Evolutionary conservation across 1,140 invertebrate genomes (phyloP), one percentile per base, ranked within the genome.

Genomic region (Meloidogyne chitwoodi): DNA sequence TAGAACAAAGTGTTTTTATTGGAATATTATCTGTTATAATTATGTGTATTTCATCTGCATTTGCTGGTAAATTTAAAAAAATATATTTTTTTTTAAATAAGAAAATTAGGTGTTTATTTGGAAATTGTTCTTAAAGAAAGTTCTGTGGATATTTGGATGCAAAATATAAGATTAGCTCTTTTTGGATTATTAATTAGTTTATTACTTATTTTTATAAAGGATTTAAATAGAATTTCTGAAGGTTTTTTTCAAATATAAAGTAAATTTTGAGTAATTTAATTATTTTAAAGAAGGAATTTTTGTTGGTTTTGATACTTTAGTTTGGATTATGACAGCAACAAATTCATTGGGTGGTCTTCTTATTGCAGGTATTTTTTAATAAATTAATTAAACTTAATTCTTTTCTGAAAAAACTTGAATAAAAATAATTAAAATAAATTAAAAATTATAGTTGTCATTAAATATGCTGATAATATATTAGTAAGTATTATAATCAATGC

Each of bases 391-490:
- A n/a, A n/a, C n/a, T 38, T 38, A 38, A 10, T 38, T 38, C 34
- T 38, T 38, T 8, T 31, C 6, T 31, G 29, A 31, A 31, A 31
- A 38, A 38, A 8, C 4, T 38, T 8, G 10, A 38, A 10, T 38
- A 6, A 8, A 8, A 3, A 6, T 38, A 38, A 38, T 38, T 38
- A 31, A 31, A n/a, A n/a, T n/a, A n/a, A n/a, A n/a, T n/a, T n/a
- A n/a, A n/a, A n/a, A n/a, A n/a, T n/a, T 38, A 38, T 38, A 38
- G 91, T 96, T 80, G 95, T 97, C 8, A 94, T 97, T 11, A 97
- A 96, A 89, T 95, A 96, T 88, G 94, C 95, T 1, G 95, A 96
- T 87, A 96, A 96, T 88, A 96, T 97, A 84, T 89, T 96, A 5
- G 71, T 73, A 56, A 29, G 56, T 31, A 62, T 26, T 22, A 27